Base-by-base conservation (phyloP, 2,888 invertebrate species). In the Eudasyphora cyanicolor region DNA sequence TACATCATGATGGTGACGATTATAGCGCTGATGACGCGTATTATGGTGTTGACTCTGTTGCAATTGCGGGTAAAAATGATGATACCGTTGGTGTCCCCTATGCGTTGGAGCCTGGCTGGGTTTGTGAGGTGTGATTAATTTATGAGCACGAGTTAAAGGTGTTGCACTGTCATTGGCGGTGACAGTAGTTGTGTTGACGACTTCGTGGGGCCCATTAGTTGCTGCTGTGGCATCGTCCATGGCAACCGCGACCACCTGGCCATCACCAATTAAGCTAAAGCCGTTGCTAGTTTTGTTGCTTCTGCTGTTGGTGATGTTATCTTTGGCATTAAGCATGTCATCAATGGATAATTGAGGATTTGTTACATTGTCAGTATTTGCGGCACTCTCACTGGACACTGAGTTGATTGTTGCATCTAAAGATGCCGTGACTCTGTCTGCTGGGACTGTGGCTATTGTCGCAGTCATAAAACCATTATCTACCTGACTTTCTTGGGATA, bases 61-160 rank as follows among this genome's bases (percentile, higher is more conserved):
- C 12, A 27, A 74, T 17, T 45, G 60, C 14, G 42, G 71, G 5
- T 73, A 38, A 4, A 54, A 49, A 14, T 74, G 70, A n/a, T 32
- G 76, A 5, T 24, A 19, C 14, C 8, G 35, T 38, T 64, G 17
- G 8, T 79, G 84, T 85, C 19, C 45, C 10, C 17, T 21, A 24
- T n/a, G 12, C 29, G 32, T 12, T 7, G 84, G 80, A 84, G 78
- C 7, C 19, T 29, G 51, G 32, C 10, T 27, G 24, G n/a, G 45
- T 24, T 21, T 29, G n/a, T 78, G 73, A 62, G 24, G 54, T 73
- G 67, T n/a, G 24, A 74, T 49, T 67, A 82, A 64, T 60, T 71
- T 57, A 60, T 73, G 81, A n/a, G 86, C 86, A 84, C 82, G 75
- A 51, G 85, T 85, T 82, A 78, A 54, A 6, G 82, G 82, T 29